Evolutionary conservation across 2,797 vertebrate genomes (phyloP), one percentile per base, ranked within the genome.

Genomic region (Ateles fusciceps): DNA sequence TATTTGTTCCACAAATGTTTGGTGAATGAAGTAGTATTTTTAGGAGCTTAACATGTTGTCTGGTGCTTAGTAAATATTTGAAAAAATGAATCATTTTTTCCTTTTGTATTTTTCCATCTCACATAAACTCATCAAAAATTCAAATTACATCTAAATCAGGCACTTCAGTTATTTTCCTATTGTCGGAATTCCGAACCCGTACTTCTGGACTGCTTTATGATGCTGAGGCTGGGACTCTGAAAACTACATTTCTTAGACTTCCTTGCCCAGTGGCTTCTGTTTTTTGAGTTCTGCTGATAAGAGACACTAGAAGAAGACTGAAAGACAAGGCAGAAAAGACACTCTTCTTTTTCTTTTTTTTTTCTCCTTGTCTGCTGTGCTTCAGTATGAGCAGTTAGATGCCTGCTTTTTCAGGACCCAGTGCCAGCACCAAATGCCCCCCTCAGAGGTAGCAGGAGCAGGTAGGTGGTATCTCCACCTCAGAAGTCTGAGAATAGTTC

Each of bases 1-100:
- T 57, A 48, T 59, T 13, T 83, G 15, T 22, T 13, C 46, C 59
- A 59, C 7, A 72, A 91, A 39, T 85, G 57, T 57, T 76, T 87
- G 30, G 68, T 91, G 39, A 86, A 71, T 92, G 11, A 71, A 71
- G 17, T 76, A 90, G 52, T 94, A 48, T 85, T 93, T 92, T 88
- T 64, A 85, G 55, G 10, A 79, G 10, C 4, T 84, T 93, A 81
- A 52, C 14, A 39, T 85, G 24, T 10, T 90, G 9, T 74, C 50
- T 94, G 46, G 8, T 85, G n/a, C 13, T 92, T 79, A 74, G 42
- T 71, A 83, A 46, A 55, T 36, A 91, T 52, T 90, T 86, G 30
- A 78, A 52, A 64, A 52, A 75, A 13, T 15, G 15, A 87, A 12
- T 50, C 52, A 2, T 71, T 61, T 92, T 78, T 57, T 2, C 24